Evolutionary conservation across 2,797 vertebrate genomes (phyloP).

Genomic region (Poecilia wingei): DNA sequence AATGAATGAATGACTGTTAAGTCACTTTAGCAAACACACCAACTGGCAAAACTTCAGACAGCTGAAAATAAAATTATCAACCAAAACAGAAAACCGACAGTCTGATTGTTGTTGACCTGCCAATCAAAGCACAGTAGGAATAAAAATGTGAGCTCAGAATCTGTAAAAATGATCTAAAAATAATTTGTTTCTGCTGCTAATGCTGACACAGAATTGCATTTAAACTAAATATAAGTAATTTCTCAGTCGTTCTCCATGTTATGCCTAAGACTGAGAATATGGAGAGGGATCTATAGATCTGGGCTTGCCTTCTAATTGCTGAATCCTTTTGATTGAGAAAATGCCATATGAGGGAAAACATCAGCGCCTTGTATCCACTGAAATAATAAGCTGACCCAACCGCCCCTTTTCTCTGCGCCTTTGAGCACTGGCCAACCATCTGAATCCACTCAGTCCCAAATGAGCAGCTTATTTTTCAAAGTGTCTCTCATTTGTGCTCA

Average conservation of each 20-base stretch:
- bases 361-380: slow-evolving; percentile 68
- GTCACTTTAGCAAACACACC: background rate
- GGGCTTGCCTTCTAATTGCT: slow-evolving; percentile 59
- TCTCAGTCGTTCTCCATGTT: slow-evolving; percentile 7
- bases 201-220: background rate
- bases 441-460: slow-evolving; percentile 80
- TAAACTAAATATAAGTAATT: background rate
- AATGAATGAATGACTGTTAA: background rate
- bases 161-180: background rate
- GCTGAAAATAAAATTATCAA: background rate
- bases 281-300: slow-evolving; percentile 32
- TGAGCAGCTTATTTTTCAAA: slow-evolving; percentile 79
- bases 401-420: slow-evolving; percentile 55
- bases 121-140: background rate
- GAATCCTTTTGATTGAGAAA: slow-evolving; percentile 62
- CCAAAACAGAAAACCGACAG: background rate
- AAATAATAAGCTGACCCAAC: slow-evolving; percentile 79
- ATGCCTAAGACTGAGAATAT: slow-evolving; percentile 20
- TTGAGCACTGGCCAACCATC: slow-evolving; percentile 79
- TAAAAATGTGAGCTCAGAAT: background rate
- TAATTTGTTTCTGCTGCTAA: background rate
- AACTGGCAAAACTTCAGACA: background rate
- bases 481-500: slow-evolving; percentile 76
- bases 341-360: slow-evolving; percentile 63
- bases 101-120: background rate